Conservation (phyloP, 2,797 vertebrate genomes). For the Pipistrellus pygmaeus region DNA sequence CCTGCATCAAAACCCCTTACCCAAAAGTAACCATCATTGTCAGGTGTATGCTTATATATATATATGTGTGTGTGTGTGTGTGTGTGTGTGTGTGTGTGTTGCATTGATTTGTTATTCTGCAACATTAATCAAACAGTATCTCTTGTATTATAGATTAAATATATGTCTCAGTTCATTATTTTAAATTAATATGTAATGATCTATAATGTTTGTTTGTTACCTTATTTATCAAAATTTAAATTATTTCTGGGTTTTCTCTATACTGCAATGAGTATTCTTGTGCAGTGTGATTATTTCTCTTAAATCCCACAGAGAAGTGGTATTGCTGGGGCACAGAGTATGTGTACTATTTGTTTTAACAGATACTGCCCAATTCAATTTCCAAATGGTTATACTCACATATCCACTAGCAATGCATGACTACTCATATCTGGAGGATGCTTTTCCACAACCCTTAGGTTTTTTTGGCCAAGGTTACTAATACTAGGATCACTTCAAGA, state of each 20-base stretch:
- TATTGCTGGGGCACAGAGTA: neutral
- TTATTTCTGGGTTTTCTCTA: slow-evolving; percentile 1
- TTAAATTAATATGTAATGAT: slow-evolving; percentile 13
- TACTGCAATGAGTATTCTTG: neutral
- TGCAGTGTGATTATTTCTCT: neutral
- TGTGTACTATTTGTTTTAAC: slow-evolving; percentile 8
- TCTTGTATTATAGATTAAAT: neutral
- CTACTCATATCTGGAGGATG: neutral
- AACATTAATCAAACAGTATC: neutral
- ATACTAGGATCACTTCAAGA: neutral
- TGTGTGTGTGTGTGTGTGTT: too few species aligned
- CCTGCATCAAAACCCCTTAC: neutral
- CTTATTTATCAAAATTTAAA: slow-evolving; percentile 8
- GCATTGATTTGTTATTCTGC: slow-evolving; percentile 10
- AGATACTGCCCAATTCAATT: neutral
- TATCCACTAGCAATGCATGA: neutral
- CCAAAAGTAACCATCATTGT: neutral
- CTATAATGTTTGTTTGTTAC: neutral
- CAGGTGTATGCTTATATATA: neutral
- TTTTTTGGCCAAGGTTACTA: neutral
- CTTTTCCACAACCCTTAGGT: neutral
- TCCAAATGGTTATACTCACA: neutral
- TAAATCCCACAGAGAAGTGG: neutral
- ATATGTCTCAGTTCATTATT: slow-evolving; percentile 16
- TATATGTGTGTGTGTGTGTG: neutral